Evolutionary conservation across 1,140 invertebrate genomes (phyloP).

Genomic region (Camponotus floridanus): DNA sequence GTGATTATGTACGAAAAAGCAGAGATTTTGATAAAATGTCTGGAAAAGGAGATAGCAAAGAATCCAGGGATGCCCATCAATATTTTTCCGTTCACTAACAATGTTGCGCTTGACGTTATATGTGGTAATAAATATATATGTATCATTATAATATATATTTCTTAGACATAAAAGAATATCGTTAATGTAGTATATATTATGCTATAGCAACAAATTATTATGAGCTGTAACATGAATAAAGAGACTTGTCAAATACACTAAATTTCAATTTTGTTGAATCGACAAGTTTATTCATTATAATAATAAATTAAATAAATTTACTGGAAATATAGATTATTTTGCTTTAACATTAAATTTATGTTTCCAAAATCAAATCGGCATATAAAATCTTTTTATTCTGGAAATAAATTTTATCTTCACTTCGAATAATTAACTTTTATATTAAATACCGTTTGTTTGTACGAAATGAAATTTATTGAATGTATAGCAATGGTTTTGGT

Average conservation of each 20-base stretch:
- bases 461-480: no score
- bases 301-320: background rate
- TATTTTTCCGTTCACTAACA: conserved; percentile 89
- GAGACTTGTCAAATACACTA: background rate
- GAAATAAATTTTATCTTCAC: background rate
- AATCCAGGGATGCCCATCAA: conserved; percentile 86
- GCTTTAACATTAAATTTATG: background rate
- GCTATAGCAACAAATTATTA: background rate
- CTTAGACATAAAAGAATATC: background rate
- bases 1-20: conserved; percentile 92
- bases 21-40: conserved; percentile 85
- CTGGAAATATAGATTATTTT: background rate
- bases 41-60: conserved; percentile 75
- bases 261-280: background rate
- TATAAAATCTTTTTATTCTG: background rate
- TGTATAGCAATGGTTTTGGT: no score
- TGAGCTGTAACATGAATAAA: no score
- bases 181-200: background rate
- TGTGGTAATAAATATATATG: no score
- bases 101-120: conserved; percentile 89
- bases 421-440: no score
- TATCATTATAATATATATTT: conserved; percentile 86
- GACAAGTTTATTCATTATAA: background rate
- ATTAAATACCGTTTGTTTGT: no score
- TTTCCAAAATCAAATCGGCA: background rate